A percentile compares a stretch with the other conserved stretches of the same genome.
Conservation (phyloP, 2,113 vertebrate species). For the Rhinolophus sinicus region DNA sequence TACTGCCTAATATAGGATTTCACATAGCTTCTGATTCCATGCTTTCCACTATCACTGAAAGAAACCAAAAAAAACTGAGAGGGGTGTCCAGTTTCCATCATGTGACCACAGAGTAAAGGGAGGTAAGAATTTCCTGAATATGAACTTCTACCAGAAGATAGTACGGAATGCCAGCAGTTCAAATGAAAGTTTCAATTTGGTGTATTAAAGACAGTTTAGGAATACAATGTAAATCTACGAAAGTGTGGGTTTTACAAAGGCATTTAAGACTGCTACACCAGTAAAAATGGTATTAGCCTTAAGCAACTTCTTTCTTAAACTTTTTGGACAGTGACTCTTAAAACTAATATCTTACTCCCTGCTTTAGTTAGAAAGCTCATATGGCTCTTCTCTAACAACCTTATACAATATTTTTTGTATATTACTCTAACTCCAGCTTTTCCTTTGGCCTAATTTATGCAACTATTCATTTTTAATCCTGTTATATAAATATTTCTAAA, state of each 20-base stretch:
- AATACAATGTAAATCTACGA: background rate
- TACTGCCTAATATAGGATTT: background rate
- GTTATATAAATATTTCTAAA: background rate
- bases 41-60: background rate
- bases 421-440: background rate
- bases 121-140: background rate
- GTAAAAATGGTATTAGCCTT: background rate
- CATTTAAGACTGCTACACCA: background rate
- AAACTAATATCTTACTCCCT: background rate
- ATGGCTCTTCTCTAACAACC: background rate
- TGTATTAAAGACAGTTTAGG: background rate
- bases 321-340: background rate
- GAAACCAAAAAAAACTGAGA: background rate
- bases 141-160: background rate
- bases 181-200: background rate
- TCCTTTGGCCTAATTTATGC: background rate
- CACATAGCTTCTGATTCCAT: background rate
- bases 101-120: background rate
- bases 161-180: background rate
- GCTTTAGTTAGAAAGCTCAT: background rate
- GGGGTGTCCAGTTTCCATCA: background rate
- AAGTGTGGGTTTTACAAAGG: background rate
- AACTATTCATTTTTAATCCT: slow-evolving; percentile 1
- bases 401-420: background rate
- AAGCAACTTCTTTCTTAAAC: background rate